Conservation (phyloP, 2,888 invertebrate species). For the Pseudoips prasinana region DNA sequence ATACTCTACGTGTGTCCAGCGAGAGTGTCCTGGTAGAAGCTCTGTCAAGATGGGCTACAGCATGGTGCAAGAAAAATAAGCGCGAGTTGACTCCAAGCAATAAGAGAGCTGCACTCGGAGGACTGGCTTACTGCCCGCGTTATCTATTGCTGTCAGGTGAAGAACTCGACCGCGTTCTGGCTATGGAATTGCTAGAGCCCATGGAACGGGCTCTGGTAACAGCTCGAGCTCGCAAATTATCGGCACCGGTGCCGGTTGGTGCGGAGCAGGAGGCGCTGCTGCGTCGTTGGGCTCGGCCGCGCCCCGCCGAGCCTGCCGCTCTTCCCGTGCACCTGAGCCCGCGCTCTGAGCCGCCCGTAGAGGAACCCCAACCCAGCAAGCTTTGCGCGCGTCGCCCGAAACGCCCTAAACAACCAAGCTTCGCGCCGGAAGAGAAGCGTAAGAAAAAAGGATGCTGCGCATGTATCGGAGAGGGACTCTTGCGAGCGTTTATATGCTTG, state of each 20-base stretch:
- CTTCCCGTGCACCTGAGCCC: conserved; percentile 69
- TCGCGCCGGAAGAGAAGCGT: conserved; percentile 61
- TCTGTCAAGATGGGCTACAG: conserved; percentile 79
- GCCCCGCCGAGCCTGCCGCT: conserved; percentile 64
- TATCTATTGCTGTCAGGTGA: conserved; percentile 85
- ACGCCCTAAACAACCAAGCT: conserved; percentile 67
- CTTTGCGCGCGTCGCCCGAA: conserved; percentile 60
- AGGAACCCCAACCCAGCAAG: conserved; percentile 58
- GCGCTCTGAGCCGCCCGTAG: conserved; percentile 59
- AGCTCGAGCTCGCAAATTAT: conserved; percentile 64
- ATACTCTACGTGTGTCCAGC: conserved; percentile 84
- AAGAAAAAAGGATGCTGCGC: conserved; percentile 71
- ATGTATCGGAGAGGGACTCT: conserved; percentile 73
- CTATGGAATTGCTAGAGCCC: conserved; percentile 67
- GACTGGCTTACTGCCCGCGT: conserved; percentile 83
- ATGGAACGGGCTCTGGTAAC: conserved; percentile 70
- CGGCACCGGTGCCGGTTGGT: conserved; percentile 71
- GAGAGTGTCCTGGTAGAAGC: conserved; percentile 84
- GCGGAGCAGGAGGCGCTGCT: conserved; percentile 69
- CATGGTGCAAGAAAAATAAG: conserved; percentile 68
- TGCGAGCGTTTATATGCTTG: conserved; percentile 76
- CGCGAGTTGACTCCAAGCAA: conserved; percentile 70
- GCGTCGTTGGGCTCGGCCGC: conserved; percentile 68
- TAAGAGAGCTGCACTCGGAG: conserved; percentile 71
- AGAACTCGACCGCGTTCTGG: conserved; percentile 83